A percentile compares a stretch with the other conserved stretches of the same genome.
These are phyloP conservation scores for Himalopsyche kuldschensis DNA, from an alignment of 2,888 invertebrate genomes.

Conservation along the genomic window DNA sequence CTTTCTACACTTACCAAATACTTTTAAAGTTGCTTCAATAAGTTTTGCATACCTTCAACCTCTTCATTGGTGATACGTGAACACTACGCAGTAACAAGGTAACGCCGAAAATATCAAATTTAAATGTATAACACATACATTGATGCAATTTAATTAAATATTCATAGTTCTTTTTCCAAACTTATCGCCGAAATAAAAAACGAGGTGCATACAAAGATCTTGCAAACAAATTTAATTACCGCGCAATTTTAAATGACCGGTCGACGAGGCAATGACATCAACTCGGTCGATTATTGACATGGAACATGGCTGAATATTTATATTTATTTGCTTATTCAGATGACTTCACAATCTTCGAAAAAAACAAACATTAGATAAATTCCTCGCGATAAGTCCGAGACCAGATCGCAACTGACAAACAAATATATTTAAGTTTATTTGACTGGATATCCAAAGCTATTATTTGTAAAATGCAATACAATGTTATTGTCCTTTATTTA, in stretches of 20 bases:
- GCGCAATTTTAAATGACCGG: not conserved
- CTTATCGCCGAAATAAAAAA: not conserved
- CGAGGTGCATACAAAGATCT: not conserved
- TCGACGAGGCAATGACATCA: not conserved
- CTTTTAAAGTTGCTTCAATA: too few species aligned
- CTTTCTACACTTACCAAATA: too few species aligned
- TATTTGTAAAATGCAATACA: too few species aligned
- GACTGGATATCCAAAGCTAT: too few species aligned
- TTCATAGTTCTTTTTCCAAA: too few species aligned
- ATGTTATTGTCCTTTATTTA: too few species aligned
- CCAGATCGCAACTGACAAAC: not conserved
- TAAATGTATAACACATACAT: too few species aligned
- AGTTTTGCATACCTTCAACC: too few species aligned
- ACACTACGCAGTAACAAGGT: too few species aligned
- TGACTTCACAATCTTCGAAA: not conserved
- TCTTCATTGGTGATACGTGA: too few species aligned
- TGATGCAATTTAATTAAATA: too few species aligned
- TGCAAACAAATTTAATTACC: not conserved
- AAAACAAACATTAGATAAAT: not conserved
- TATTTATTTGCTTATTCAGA: not conserved
- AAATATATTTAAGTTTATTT: not conserved
- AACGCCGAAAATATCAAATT: too few species aligned
- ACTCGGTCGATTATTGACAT: not conserved
- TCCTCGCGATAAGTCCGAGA: not conserved
- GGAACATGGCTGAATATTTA: not conserved